Evolutionary conservation across 2,113 vertebrate species (phyloP).

Genomic region (Corvus moneduloides): DNA sequence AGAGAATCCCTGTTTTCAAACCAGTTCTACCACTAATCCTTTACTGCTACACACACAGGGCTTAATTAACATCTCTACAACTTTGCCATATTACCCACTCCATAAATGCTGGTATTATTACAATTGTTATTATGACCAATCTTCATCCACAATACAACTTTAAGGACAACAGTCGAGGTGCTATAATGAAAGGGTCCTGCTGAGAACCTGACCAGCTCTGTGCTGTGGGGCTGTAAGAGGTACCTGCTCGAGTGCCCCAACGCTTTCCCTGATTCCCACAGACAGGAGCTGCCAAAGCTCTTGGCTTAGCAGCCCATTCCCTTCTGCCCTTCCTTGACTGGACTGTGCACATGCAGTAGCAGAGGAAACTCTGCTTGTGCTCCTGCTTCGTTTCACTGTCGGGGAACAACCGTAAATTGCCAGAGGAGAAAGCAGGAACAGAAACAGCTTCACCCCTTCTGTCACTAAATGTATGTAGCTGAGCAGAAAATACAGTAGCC

Average conservation of each 20-base stretch:
- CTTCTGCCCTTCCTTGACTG: background rate
- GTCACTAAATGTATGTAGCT: background rate
- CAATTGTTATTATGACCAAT: background rate
- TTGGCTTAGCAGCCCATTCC: background rate
- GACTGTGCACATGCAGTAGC: background rate
- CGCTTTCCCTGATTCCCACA: background rate
- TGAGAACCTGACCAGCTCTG: background rate
- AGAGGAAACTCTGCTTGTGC: background rate
- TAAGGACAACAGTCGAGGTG: background rate
- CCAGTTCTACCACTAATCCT: constrained; percentile 18
- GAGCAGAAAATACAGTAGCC: background rate
- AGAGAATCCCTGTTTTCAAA: constrained; percentile 34
- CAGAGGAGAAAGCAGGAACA: background rate
- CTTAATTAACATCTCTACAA: background rate
- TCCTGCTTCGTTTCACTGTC: background rate
- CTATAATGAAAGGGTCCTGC: background rate
- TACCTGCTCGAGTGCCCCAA: background rate
- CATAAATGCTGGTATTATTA: background rate
- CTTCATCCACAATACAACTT: background rate
- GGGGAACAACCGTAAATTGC: background rate
- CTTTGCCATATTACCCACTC: background rate
- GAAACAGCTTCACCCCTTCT: background rate
- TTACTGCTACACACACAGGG: background rate
- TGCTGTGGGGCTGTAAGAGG: background rate
- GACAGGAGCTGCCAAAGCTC: background rate